Evolutionary conservation across 1,140 invertebrate species (phyloP), one percentile per base, ranked within the genome.

Genomic region (Drosophila sp.): DNA sequence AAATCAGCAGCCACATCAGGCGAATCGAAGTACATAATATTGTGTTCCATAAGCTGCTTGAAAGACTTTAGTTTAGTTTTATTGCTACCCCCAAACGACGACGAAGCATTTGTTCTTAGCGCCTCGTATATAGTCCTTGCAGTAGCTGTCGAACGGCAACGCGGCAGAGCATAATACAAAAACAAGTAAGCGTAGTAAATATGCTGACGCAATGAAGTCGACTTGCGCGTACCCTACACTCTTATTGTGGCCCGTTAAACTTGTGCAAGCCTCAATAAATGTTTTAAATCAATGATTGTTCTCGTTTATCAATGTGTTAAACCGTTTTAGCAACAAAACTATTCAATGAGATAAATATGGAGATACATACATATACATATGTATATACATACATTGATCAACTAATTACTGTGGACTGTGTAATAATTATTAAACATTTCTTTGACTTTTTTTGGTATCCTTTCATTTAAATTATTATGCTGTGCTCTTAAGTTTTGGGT

Each of bases 1-100:
- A 72, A 69, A 59, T 67, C 46, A 59, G 70, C 63, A 72, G 38
- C 50, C 21, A 67, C 51, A 72, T 46, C 67, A 64, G 61, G 67
- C 63, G 36, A 56, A 73, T 67, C 63, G 36, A 58, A 59, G 25
- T 38, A 66, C 32, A 59, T 54, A 48, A 43, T 16, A 16, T 11
- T 36, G 27, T 66, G 62, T 32, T 65, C 40, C 59, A 50, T 40
- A 64, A 72, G 54, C 54, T 59, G 45, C 63, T 63, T 53, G 34
- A 41, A 66, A 57, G 51, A 65, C 29, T 72, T 66, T 45, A 66
- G 54, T 59, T 72, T 66, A 53, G 70, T 67, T 66, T 59, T 53
- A 72, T 66, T 72, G 29, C 70, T 72, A 66, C 63, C 62, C 69
- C 62, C 27, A 72, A 27, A 25, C 54, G 63, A 66, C 29, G 16